Base-by-base conservation (phyloP, 2,797 vertebrate genomes). In the Catamblyrhynchus diadema region DNA sequence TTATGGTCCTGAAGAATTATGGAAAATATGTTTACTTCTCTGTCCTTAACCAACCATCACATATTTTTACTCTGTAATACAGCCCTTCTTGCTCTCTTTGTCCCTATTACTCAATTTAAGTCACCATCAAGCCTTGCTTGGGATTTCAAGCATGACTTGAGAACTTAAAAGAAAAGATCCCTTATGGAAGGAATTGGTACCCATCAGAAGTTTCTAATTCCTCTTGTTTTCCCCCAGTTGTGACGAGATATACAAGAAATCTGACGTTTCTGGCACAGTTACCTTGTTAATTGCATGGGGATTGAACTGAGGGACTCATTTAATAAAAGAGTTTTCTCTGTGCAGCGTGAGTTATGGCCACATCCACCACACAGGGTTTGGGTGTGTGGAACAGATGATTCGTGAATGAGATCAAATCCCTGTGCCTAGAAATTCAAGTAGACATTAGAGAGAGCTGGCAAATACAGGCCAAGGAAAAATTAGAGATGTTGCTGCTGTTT, bases 401-500 rank as follows among this genome's bases (percentile, higher is more conserved):
- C 75, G 53, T 18, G 85, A 93, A 59, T 48, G 57, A 91, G 41
- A 78, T 89, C 57, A 88, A 87, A 93, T 86, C 74, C 83, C 32
- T 2, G 0, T 79, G 87, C 50, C 73, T 89, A 92, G 60, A 56
- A 84, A 70, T 88, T 90, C 83, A 86, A 86, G 80, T 17, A 77
- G 71, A 22, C 62, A 33, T 90, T 62, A 69, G 33, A 95, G 66
- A 35, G 87, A 59, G 28, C 85, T 94, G 92, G 64, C 75, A 96
- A 62, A 51, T 37, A 19, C 51, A 53, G 65, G 22, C 47, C 79
- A 83, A 88, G n/a, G 61, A 54, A 71, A 91, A 93, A 92, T 50
- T 28, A 81, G 85, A 82, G 53, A 89, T 90, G 41, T 77, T 87
- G 53, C 62, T 82, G 72, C 93, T 86, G 78, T 79, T 96, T 92